Evolutionary conservation across 1,140 invertebrate species (phyloP), one percentile per base, ranked within the genome.

Genomic region (Ruditapes philippinarum): DNA sequence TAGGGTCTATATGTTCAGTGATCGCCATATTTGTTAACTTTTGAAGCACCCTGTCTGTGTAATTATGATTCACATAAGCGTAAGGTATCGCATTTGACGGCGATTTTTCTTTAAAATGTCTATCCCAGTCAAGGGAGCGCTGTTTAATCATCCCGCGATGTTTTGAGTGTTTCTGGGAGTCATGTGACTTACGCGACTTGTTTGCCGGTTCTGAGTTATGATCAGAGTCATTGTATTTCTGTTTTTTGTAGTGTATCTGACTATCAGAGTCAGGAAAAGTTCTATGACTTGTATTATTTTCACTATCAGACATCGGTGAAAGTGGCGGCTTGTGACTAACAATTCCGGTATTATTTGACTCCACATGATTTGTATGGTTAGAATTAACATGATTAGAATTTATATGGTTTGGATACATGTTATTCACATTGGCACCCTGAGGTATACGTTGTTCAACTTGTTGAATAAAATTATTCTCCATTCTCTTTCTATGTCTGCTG

Each of bases 11-110:
- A 84, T 89, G 90, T 60, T 92, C 91, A 70, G 91, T 91, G n/a
- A 83, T 83, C 19, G 91, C 92, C 51, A 93, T 92, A 49, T 91
- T 91, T 22, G 68, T 88, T 7, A 94, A 91, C 89, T 95, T 95
- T 40, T 93, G 89, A 83, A 93, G 90, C 17, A 95, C 92, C 81
- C 92, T 93, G 51, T 95, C 94, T 51, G 89, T 88, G 76, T 94
- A 94, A 57, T 91, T 93, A 87, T 95, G 93, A 90, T 95, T 95
- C 12, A 95, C 94, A 91, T 95, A 95, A 1, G 92, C 95, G 84
- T 95, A 95, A 14, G 94, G 93, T 74, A 92, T 78, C 19, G 91
- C 79, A 91, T 93, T 93, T 12, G 45, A 45, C 17, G 90, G 78
- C 25, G 80, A 78, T 17, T 60, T 51, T 38, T 91, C 89, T 68